Percentiles rank a stretch among this genome's conserved stretches.
Evolutionary conservation across 2,113 vertebrate genomes (phyloP).

Genomic region (Phylloscopus trochilus): DNA sequence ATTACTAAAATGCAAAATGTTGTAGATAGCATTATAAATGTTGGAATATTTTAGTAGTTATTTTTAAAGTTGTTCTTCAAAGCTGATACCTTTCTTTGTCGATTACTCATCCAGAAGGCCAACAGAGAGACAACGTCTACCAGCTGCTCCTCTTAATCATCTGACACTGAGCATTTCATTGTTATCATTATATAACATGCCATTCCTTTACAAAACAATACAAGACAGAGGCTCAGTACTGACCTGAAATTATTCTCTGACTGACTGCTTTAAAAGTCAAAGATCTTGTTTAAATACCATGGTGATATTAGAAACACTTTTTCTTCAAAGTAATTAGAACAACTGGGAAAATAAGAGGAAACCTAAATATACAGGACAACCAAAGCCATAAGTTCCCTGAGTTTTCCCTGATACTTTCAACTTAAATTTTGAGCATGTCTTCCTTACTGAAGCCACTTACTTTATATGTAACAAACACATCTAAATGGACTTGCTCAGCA

Average conservation of each 20-base stretch:
- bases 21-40: not conserved
- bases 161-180: not conserved
- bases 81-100: not conserved
- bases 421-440: not conserved
- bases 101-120: constrained; percentile 1
- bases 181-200: not conserved
- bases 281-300: not conserved
- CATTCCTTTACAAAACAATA: not conserved
- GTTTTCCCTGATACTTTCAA: not conserved
- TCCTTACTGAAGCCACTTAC: not conserved
- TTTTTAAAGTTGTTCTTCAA: constrained; percentile 15
- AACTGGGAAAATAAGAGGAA: not conserved
- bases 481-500: not conserved
- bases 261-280: not conserved
- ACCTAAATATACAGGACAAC: not conserved
- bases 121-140: not conserved
- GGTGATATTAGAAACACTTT: not conserved
- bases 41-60: not conserved
- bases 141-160: constrained; percentile 4
- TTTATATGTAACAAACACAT: not conserved
- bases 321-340: not conserved
- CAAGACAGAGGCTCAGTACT: not conserved
- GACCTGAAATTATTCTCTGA: not conserved
- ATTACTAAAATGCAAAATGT: not conserved
- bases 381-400: not conserved